Evolutionary conservation across 92 coral and sea anemone species (phyloP).

Genomic region (Epizoanthus rinbou): DNA sequence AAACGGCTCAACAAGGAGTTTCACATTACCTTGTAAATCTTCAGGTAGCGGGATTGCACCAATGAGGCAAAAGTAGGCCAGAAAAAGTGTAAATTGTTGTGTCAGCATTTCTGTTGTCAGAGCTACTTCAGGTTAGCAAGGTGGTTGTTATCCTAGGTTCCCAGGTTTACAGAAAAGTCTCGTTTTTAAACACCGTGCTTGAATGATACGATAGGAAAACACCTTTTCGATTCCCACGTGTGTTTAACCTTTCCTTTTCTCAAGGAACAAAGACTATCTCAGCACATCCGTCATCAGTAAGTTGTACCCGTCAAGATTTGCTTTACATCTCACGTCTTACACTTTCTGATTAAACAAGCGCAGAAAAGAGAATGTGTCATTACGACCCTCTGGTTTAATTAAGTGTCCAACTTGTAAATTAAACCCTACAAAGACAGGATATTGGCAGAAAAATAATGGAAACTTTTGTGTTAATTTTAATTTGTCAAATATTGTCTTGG

Average conservation of each 20-base stretch:
- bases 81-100: no score
- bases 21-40: no score
- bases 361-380: not conserved
- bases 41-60: no score
- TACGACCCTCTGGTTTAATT: slow-evolving; percentile 29
- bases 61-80: no score
- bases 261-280: slow-evolving; percentile 2
- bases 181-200: slow-evolving; percentile 8
- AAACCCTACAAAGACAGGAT: not conserved
- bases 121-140: no score
- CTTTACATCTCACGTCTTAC: not conserved
- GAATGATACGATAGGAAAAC: not conserved
- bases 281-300: slow-evolving; percentile 8
- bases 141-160: no score
- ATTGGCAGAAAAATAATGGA: slow-evolving; percentile 22
- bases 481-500: not conserved
- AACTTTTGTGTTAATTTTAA: slow-evolving; percentile 4
- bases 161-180: no score
- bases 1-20: no score
- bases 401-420: slow-evolving; percentile 8
- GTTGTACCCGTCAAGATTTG: not conserved
- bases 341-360: slow-evolving; percentile 30
- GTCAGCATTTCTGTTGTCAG: no score
- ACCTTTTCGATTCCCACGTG: slow-evolving; percentile 27
- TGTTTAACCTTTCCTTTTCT: slow-evolving; percentile 13